Conservation (phyloP, 2,888 invertebrate genomes). For the Hofmannophila pseudospretella region DNA sequence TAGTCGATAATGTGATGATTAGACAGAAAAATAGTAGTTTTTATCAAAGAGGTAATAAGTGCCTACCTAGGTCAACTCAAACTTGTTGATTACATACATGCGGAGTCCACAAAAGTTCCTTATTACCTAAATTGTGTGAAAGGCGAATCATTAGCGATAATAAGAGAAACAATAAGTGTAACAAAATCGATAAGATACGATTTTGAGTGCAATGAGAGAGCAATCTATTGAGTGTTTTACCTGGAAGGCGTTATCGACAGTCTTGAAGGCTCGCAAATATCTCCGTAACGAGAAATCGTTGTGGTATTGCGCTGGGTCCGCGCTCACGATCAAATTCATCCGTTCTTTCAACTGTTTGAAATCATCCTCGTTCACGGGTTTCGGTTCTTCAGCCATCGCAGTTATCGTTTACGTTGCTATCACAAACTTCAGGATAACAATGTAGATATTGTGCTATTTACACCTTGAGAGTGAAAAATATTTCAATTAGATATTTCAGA, state of each 20-base stretch:
- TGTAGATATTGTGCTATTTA: too few relatives aligned
- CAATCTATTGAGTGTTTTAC: too few relatives aligned
- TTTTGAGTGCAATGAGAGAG: neutral
- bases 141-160: neutral
- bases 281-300: conserved; percentile 85
- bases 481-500: too few relatives aligned
- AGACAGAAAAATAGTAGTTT: too few relatives aligned
- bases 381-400: conserved; percentile 54
- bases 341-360: conserved; percentile 82
- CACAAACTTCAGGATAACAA: neutral
- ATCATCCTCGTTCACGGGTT: conserved; percentile 80
- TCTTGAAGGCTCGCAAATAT: conserved; percentile 86
- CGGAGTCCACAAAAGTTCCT: too few relatives aligned
- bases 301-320: conserved; percentile 85
- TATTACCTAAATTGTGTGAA: too few relatives aligned
- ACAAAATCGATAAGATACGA: neutral
- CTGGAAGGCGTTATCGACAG: conserved; percentile 85
- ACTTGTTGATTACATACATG: too few relatives aligned
- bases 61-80: too few relatives aligned
- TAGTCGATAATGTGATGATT: too few relatives aligned
- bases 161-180: neutral
- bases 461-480: too few relatives aligned
- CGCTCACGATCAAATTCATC: conserved; percentile 84
- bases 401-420: neutral
- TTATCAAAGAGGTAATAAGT: too few relatives aligned